phyloP scores from a whole-genome alignment of 2,888 invertebrate species.

The Perizoma affinitatum region DNA sequence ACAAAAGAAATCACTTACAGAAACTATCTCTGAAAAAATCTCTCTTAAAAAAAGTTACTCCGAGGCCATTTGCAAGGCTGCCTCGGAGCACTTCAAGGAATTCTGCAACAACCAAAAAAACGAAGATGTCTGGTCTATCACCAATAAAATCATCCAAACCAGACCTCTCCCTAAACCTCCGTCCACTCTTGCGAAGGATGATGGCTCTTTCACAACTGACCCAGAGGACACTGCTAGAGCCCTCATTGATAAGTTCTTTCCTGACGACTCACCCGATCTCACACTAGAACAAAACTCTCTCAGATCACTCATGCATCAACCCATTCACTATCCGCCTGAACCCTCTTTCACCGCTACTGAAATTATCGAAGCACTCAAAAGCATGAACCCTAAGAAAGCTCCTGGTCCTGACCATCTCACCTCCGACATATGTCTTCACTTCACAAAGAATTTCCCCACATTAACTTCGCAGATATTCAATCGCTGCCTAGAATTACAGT shows the following conservation, averaged over 20 bases:
- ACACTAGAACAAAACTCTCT: background rate
- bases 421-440: conserved; percentile 23
- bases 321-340: conserved; percentile 7
- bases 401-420: conserved; percentile 41
- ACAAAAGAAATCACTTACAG: background rate
- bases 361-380: conserved; percentile 13
- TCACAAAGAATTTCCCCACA: background rate
- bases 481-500: conserved; percentile 3
- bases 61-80: conserved; percentile 10
- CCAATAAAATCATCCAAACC: conserved; percentile 34
- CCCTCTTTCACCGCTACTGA: conserved; percentile 29
- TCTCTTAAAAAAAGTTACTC: conserved; percentile 18
- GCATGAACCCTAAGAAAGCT: conserved; percentile 34
- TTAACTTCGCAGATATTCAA: conserved; percentile 1
- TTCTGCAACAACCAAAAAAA: conserved; percentile 37
- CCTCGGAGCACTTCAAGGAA: conserved; percentile 31
- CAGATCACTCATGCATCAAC: background rate
- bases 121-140: conserved; percentile 38
- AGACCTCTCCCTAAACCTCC: conserved; percentile 28
- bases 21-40: background rate
- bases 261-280: background rate
- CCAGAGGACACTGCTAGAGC: conserved; percentile 20
- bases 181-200: conserved; percentile 15
- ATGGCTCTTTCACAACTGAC: conserved; percentile 22
- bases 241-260: background rate